phyloP scores from a whole-genome alignment of 1,140 invertebrate genomes.

The Phymorhynchus buccinoides region DNA sequence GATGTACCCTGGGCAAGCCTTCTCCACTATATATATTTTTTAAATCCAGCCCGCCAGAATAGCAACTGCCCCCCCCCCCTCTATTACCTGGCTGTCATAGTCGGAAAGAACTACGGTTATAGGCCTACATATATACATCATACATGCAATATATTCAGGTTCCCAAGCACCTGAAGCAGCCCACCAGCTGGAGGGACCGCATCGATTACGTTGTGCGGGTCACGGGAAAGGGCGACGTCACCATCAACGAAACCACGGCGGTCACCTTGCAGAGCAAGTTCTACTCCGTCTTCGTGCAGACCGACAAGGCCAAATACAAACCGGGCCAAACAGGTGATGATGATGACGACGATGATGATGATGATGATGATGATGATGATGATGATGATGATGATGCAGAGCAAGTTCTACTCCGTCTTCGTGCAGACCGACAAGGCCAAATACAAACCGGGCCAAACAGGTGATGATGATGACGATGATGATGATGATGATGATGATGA shows the following conservation, averaged over 20 bases:
- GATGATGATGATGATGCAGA: constrained; percentile 1
- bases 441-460: constrained; percentile 57
- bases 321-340: constrained; percentile 53
- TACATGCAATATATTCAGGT: too few species aligned
- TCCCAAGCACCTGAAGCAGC: background rate
- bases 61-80: too few species aligned
- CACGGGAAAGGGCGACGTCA: constrained; percentile 31
- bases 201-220: constrained; percentile 33
- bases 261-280: constrained; percentile 32
- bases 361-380: too few species aligned
- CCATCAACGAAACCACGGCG: constrained; percentile 36
- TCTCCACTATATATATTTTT: too few species aligned
- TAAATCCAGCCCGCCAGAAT: too few species aligned
- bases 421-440: constrained; percentile 59
- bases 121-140: too few species aligned
- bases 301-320: constrained; percentile 58
- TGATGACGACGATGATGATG: too few species aligned
- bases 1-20: too few species aligned
- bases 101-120: too few species aligned
- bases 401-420: constrained; percentile 50
- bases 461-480: too few species aligned
- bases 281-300: constrained; percentile 56
- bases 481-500: too few species aligned
- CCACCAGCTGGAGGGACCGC: background rate
- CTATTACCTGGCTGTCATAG: too few species aligned